Conservation (phyloP, 64 coral and sea anemone genomes). For the Exaiptasia diaphana region DNA sequence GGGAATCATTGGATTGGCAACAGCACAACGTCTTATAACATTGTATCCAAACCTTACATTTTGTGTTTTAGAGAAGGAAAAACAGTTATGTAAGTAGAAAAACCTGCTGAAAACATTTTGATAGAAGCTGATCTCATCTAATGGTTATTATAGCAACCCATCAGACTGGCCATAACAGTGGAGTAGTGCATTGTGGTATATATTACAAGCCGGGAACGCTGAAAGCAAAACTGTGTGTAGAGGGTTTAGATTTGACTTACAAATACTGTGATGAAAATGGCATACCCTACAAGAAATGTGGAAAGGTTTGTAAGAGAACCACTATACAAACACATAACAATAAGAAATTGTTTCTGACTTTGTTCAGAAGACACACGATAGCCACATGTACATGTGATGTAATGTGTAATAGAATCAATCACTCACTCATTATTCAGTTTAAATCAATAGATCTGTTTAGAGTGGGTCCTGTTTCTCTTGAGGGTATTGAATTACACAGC, state of each 20-base stretch:
- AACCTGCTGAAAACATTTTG: neutral
- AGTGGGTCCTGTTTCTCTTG: no score
- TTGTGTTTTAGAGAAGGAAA: slow-evolving; percentile 88
- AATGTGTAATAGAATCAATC: neutral
- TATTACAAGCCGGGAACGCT: slow-evolving; percentile 95
- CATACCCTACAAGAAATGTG: slow-evolving; percentile 97
- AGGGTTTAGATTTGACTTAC: slow-evolving; percentile 92
- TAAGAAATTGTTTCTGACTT: no score
- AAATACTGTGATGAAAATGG: slow-evolving; percentile 87
- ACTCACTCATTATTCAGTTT: neutral
- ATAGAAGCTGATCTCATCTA: neutral
- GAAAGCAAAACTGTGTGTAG: slow-evolving; percentile 91
- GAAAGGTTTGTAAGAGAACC: slow-evolving; percentile 87
- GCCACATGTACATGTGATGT: no score
- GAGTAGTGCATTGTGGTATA: slow-evolving; percentile 91
- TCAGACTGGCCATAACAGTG: slow-evolving; percentile 93
- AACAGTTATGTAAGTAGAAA: slow-evolving; percentile 61
- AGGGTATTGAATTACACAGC: no score
- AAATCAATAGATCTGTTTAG: neutral
- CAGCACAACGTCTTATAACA: slow-evolving; percentile 68
- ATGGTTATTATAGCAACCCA: slow-evolving; percentile 64
- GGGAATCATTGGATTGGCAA: slow-evolving; percentile 88
- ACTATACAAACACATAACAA: no score
- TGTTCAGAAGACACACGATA: no score
- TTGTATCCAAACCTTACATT: slow-evolving; percentile 75